Evolutionary conservation across 2,113 vertebrate genomes (phyloP).

Genomic region (Chlorocebus sabaeus): DNA sequence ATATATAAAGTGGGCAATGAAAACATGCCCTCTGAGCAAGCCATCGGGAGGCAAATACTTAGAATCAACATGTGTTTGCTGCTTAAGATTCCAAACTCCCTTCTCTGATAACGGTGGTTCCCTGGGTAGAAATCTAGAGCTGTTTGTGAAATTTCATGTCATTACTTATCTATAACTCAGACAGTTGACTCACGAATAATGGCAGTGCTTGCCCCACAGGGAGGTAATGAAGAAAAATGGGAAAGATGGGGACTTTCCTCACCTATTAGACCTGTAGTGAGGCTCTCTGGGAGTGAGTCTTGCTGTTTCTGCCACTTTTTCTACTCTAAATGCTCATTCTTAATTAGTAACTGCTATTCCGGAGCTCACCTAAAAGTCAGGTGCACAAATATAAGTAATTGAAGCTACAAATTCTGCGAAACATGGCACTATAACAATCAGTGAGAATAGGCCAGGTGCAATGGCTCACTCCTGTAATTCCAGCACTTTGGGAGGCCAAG

Average conservation of each 20-base stretch:
- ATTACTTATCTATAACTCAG: neutral
- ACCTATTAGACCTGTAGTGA: neutral
- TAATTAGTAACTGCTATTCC: neutral
- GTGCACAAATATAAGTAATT: neutral
- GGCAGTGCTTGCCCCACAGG: neutral
- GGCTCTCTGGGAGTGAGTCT: neutral
- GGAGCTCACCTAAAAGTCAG: neutral
- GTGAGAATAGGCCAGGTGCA: too few relatives aligned
- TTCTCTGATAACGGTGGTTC: neutral
- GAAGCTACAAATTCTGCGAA: neutral
- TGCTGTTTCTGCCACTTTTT: neutral
- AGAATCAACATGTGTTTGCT: constrained; percentile 31
- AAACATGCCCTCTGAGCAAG: neutral
- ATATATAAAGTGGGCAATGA: constrained; percentile 28
- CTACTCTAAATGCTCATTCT: neutral
- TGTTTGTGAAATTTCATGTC: neutral
- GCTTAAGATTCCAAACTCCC: constrained; percentile 28
- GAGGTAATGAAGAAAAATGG: neutral
- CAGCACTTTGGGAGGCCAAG: too few relatives aligned
- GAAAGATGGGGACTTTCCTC: neutral
- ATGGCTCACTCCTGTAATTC: too few relatives aligned
- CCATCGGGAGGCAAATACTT: neutral
- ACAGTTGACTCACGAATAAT: neutral
- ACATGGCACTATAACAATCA: neutral
- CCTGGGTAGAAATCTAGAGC: neutral